Evolutionary conservation across 1,140 invertebrate species (phyloP).

Genomic region (Radopholus similis): DNA sequence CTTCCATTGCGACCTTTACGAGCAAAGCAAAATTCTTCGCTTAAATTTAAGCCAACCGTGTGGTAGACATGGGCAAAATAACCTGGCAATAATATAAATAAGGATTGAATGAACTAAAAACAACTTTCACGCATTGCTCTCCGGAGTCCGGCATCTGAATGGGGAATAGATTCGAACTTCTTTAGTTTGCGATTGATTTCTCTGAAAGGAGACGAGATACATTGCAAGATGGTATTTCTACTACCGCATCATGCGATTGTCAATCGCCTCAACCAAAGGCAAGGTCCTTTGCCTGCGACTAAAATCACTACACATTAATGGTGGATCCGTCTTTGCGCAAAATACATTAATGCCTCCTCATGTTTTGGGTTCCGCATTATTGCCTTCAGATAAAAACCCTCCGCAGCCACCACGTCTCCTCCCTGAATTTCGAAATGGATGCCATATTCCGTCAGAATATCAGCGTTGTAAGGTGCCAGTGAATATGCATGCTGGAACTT

Average conservation of each 20-base stretch:
- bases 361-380: constrained; percentile 78
- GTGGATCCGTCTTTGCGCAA: not conserved
- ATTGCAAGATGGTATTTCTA: not conserved
- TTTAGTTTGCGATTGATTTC: constrained; percentile 70
- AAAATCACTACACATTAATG: constrained; percentile 21
- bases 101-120: constrained; percentile 64
- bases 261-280: constrained; percentile 82
- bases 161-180: constrained; percentile 76
- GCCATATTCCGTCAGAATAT: constrained; percentile 84
- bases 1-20: constrained; percentile 89
- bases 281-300: constrained; percentile 76
- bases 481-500: constrained; percentile 72
- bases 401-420: constrained; percentile 80
- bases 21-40: too few species aligned
- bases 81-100: too few species aligned
- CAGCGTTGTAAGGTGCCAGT: constrained; percentile 81
- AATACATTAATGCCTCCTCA: constrained; percentile 69
- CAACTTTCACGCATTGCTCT: constrained; percentile 88
- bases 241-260: constrained; percentile 71
- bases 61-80: constrained; percentile 85
- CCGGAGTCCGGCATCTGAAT: constrained; percentile 73
- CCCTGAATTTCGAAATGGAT: constrained; percentile 83
- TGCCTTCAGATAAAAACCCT: constrained; percentile 80
- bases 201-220: too few species aligned
- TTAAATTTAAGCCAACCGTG: too few species aligned